These are phyloP conservation scores for Drosophila nr. fundita DNA, from an alignment of 2,888 invertebrate species.

Conservation along the genomic window DNA sequence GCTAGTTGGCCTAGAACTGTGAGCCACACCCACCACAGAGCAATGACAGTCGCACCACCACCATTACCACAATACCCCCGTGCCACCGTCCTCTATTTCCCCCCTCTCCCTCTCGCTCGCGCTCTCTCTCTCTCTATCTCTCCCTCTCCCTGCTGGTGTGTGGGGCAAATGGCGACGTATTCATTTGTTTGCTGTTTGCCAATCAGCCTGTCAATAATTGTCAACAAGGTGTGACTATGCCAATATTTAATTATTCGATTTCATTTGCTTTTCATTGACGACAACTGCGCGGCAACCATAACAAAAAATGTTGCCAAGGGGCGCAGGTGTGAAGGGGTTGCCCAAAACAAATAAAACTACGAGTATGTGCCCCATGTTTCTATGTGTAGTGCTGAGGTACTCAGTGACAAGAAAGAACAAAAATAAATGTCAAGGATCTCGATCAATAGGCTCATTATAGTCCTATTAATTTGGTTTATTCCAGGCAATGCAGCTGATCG, in stretches of 20 bases:
- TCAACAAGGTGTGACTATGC: conserved; percentile 80
- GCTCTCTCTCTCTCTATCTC: not conserved
- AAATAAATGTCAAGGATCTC: not conserved
- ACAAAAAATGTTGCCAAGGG: not conserved
- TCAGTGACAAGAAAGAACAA: conserved; percentile 7
- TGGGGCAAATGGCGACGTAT: conserved; percentile 68
- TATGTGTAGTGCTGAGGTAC: conserved; percentile 14
- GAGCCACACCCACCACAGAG: conserved; percentile 47
- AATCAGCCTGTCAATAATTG: conserved; percentile 81
- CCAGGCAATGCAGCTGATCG: not conserved
- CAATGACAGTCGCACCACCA: conserved; percentile 6
- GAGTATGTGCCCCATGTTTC: not conserved
- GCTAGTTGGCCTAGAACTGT: conserved; percentile 55
- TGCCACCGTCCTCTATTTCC: not conserved
- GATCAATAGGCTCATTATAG: not conserved
- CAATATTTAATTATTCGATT: conserved; percentile 80
- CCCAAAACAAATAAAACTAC: conserved; percentile 2
- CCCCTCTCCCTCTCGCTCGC: not conserved
- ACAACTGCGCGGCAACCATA: conserved; percentile 39
- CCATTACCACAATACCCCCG: not conserved
- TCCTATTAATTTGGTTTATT: not conserved
- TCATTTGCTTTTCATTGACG: conserved; percentile 65
- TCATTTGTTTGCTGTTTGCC: conserved; percentile 79
- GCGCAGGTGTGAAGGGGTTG: not conserved
- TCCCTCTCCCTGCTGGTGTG: not conserved